Evolutionary conservation across 2,888 invertebrate species (phyloP), one percentile per base, ranked within the genome.

Genomic region (Nineta flava): DNA sequence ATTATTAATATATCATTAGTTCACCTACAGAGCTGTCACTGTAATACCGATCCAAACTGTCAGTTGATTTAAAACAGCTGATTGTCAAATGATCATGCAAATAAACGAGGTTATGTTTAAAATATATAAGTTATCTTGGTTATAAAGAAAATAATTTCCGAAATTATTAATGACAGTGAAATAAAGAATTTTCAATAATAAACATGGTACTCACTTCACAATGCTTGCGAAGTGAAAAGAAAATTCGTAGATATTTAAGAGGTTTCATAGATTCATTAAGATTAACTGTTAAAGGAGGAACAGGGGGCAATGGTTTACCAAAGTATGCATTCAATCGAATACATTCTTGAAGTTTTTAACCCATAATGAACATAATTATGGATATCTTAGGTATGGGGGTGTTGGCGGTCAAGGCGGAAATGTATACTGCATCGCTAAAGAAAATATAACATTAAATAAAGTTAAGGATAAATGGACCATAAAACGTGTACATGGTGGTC

Each of bases 381-480:
- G n/a, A 12, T 13, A 26, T 3, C 83, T 83, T 2, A 83, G 83
- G 60, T 90, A 79, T 65, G 94, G 94, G 2, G 96, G 90, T 0
- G 67, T 86, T 10, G 96, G 96, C 9, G 96, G 96, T 0, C 80
- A 83, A 64, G 96, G 96, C 40, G 96, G 96, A 2, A 79, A 85
- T 65, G 81, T 97, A 2, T 78, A 79, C 58, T 73, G 87, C 13
- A 66, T 77, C 32, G 82, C 82, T 0, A 77, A 76, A 57, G 79
- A 84, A 60, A 70, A 70, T 17, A 58, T 76, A 0, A 73, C 73
- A 41, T 65, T 86, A 2, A 69, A 69, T 32, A 68, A 64, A 45
- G 69, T 84, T 6, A 65, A 68, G 0, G 64, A 62, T 48, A 67
- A 66, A 51, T 70, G 73, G 59, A 76, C 76, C 43, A 66, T 65